Base-by-base conservation (phyloP, 2,113 vertebrate genomes). In the Psilopogon haemacephalus region DNA sequence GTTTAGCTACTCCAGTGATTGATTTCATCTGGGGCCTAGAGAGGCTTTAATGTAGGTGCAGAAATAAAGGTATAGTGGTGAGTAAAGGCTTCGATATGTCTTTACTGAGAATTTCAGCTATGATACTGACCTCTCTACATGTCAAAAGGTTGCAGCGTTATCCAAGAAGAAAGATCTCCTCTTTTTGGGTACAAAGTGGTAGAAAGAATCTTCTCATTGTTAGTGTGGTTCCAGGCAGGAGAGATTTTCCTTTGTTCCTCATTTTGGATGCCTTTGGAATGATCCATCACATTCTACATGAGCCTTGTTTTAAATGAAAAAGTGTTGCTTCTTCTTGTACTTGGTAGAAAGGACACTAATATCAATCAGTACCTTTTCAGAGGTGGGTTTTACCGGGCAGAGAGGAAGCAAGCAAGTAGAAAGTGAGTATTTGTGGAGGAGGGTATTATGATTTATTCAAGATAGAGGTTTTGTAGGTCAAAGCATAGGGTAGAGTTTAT, bases 391-490 rank as follows among this genome's bases (percentile, higher is more conserved):
- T 88, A 48, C 56, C 60, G 38, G 64, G 24, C 50, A 44, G 26
- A 79, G 37, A 73, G 55, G 70, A 88, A 89, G 54, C 35, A 93
- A 89, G 10, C 46, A 70, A 68, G 56, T 79, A 90, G 74, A 79
- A 84, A 59, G 81, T 65, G 69, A 84, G 44, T 40, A 58, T 88
- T 80, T 91, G 81, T 79, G 19, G 52, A 54, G 32, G 11, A 82
- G 46, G 69, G 27, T 76, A 30, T 85, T 71, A 65, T 15, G 46
- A 76, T 56, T 89, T 94, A 94, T 95, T 91, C 16, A 44, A 80
- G 81, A 23, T 8, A 79, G 46, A 76, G 27, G 28, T 60, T 74
- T 64, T 30, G 42, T 60, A 64, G 92, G 85, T 78, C 27, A 88
- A 93, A 90, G 64, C 74, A 70, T 11, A 87, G 86, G 37, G 38